Evolutionary conservation across 2,888 invertebrate genomes (phyloP).

Genomic region (Chelonus formosanus): DNA sequence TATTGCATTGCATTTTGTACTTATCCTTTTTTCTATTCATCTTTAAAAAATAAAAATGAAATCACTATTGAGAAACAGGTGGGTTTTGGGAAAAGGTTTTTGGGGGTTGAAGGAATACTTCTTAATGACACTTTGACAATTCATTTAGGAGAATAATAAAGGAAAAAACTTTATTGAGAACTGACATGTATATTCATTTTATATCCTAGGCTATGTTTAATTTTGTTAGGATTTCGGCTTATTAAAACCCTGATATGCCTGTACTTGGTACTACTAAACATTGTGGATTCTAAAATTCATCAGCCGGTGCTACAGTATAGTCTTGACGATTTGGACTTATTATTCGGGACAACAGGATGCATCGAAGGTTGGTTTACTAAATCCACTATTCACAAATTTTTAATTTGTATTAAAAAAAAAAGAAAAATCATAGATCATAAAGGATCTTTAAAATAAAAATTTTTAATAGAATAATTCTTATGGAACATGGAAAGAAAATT

Average conservation of each 20-base stretch:
- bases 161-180: too few species aligned
- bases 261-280: constrained; percentile 43
- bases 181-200: constrained; percentile 17
- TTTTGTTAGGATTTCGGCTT: constrained; percentile 44
- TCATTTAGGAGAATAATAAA: too few species aligned
- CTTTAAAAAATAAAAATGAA: too few species aligned
- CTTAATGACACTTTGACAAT: too few species aligned
- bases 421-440: too few species aligned
- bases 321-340: constrained; percentile 51
- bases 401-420: constrained; percentile 39
- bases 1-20: too few species aligned
- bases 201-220: constrained; percentile 43
- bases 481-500: too few species aligned
- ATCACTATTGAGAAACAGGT: too few species aligned
- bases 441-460: background rate
- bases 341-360: constrained; percentile 61
- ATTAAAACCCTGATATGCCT: constrained; percentile 46
- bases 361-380: constrained; percentile 59
- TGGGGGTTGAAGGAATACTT: too few species aligned
- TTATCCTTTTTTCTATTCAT: too few species aligned
- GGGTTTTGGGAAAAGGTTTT: too few species aligned
- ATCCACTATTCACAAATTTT: constrained; percentile 34
- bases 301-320: constrained; percentile 46
- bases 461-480: constrained; percentile 8
- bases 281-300: constrained; percentile 47